phyloP scores from a whole-genome alignment of 2,797 vertebrate genomes.

The Coranthus polyacanthus region DNA sequence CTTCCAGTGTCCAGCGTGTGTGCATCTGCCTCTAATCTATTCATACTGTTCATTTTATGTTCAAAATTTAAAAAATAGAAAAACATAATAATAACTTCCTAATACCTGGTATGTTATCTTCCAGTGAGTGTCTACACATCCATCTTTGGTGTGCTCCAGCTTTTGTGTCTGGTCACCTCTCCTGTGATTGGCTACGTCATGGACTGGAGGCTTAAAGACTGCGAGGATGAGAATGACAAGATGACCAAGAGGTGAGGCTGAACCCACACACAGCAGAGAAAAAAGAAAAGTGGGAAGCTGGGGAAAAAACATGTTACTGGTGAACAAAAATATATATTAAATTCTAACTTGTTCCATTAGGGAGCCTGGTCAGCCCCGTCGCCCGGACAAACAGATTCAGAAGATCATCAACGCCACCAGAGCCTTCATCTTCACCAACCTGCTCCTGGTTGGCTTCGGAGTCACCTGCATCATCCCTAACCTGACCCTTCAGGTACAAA shows the following conservation, averaged over 20 bases:
- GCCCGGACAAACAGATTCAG: conserved; percentile 91
- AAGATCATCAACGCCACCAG: conserved; percentile 94
- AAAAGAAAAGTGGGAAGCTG: no score
- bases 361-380: conserved; percentile 88
- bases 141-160: conserved; percentile 96
- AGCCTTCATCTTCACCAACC: conserved; percentile 95
- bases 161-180: conserved; percentile 94
- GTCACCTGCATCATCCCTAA: conserved; percentile 91
- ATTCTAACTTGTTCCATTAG: conserved; percentile 65
- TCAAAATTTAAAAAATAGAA: not conserved
- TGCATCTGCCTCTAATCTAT: not conserved
- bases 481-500: conserved; percentile 90
- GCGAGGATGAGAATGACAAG: conserved; percentile 89
- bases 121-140: conserved; percentile 95
- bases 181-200: conserved; percentile 97
- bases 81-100: not conserved
- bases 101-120: not conserved
- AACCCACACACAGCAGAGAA: not conserved
- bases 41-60: not conserved
- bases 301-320: not conserved
- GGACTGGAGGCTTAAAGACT: conserved; percentile 97
- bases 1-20: not conserved
- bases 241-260: conserved; percentile 76
- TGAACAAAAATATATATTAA: not conserved
- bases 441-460: conserved; percentile 94